Base-by-base conservation (phyloP, 2,888 invertebrate genomes). In the Adineta ricciae region DNA sequence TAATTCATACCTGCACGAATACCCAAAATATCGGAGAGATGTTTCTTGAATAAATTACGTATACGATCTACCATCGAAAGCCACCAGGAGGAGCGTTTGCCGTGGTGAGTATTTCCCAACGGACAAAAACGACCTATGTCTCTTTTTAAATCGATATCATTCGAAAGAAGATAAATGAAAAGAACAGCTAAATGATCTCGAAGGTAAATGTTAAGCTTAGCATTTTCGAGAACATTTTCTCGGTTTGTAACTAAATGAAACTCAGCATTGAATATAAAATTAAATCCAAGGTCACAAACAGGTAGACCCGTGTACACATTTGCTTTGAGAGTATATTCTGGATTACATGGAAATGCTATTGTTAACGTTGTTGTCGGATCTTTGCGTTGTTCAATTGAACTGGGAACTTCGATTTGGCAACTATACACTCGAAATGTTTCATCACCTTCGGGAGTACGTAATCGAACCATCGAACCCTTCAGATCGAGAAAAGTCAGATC, bases 191-290 rank as follows among this genome's bases (percentile, higher is more conserved):
- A 38, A 82, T 82, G 50, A 82, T 84, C 82, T 2, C 84, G 78
- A 54, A 72, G 46, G n/a, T 52, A 84, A n/a, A 27, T 38, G 32
- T 84, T 84, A 4, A 84, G 49, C 14, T 27, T 50, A 8, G 54
- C 78, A 54, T 82, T 78, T 27, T 52, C 49, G 32, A 52, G 78
- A 82, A 84, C 41, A 27, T n/a, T 82, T 41, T 84, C 84, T 54
- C 84, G 50, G n/a, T 41, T 84, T 11, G 84, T 84, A 16, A 84
- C 84, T 32, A 84, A 54, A 41, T 82, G 52, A 78, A 78, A 84
- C n/a, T 64, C 52, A 21, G 84, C 82, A 82, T 84, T 84, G 24
- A 84, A 54, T 9, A 84, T n/a, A 46, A 84, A 84, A 50, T 84
- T 84, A 41, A 84, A 84, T 14, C 72, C 72, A 36, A 84, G 52